Evolutionary conservation across 2,113 vertebrate genomes (phyloP).

Genomic region (Stigmatopora argus): DNA sequence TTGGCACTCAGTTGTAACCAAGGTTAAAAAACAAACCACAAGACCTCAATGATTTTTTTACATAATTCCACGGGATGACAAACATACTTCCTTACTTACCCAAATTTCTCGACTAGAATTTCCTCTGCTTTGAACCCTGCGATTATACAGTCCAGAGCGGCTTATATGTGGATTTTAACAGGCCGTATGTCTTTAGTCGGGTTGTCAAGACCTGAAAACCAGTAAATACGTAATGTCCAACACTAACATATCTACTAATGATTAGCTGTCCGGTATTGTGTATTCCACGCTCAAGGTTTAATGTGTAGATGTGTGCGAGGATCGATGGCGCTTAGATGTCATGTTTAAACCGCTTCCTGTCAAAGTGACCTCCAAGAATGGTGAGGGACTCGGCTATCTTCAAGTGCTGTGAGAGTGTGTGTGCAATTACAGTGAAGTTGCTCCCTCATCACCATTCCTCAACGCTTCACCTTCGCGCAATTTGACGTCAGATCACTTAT

Average conservation of each 20-base stretch:
- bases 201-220: no score
- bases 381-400: conserved; percentile 25
- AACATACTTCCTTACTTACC: no score
- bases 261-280: background rate
- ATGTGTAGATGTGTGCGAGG: background rate
- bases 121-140: no score
- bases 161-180: no score
- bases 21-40: background rate
- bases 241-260: background rate
- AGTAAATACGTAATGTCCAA: background rate
- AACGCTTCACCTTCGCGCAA: conserved; percentile 48
- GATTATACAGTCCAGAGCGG: no score
- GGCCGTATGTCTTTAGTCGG: no score
- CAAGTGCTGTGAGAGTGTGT: conserved; percentile 23
- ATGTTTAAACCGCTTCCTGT: conserved; percentile 25
- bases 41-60: background rate
- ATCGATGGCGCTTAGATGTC: background rate
- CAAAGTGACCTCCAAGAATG: conserved; percentile 51
- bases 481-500: background rate
- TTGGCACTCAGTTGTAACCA: background rate
- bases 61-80: background rate
- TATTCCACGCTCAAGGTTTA: background rate
- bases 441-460: conserved; percentile 52
- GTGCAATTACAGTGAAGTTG: conserved; percentile 33
- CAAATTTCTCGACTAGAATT: no score